Conservation (phyloP, 2,113 vertebrate genomes). For the Echinops telfairi region DNA sequence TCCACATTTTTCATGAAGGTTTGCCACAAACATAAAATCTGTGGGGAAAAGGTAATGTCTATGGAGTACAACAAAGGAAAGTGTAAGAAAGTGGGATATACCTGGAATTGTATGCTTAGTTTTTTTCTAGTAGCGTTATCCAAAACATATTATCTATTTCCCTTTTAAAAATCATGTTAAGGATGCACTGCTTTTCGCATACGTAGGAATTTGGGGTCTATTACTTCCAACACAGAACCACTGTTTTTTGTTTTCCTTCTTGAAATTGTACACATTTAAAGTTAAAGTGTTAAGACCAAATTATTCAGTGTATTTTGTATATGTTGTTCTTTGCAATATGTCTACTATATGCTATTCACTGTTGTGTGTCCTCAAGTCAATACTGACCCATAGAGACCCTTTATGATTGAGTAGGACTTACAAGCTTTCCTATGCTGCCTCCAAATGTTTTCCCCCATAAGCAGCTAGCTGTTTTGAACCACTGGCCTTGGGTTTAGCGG, state of each 20-base stretch:
- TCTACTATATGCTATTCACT: not conserved
- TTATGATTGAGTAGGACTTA: not conserved
- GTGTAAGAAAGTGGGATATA: too few relatives aligned
- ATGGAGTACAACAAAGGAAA: too few relatives aligned
- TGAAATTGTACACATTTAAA: not conserved
- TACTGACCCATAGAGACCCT: not conserved
- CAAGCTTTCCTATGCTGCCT: not conserved
- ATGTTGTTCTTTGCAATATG: not conserved
- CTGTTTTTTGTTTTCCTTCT: not conserved
- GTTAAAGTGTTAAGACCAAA: not conserved
- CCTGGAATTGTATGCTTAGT: too few relatives aligned
- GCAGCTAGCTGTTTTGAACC: not conserved
- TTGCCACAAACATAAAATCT: too few relatives aligned
- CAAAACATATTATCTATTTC: not conserved
- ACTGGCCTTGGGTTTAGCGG: not conserved
- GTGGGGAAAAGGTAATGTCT: not conserved
- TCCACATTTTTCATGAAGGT: too few relatives aligned
- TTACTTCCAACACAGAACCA: not conserved
- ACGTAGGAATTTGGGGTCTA: not conserved
- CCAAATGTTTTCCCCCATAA: too few relatives aligned
- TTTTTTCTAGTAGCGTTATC: too few relatives aligned
- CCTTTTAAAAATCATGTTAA: not conserved
- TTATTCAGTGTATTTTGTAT: not conserved
- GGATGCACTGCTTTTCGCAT: not conserved
- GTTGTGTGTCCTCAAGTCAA: not conserved